phyloP scores from a whole-genome alignment of 2,888 invertebrate genomes.

The Aphidoletes aphidimyza region DNA sequence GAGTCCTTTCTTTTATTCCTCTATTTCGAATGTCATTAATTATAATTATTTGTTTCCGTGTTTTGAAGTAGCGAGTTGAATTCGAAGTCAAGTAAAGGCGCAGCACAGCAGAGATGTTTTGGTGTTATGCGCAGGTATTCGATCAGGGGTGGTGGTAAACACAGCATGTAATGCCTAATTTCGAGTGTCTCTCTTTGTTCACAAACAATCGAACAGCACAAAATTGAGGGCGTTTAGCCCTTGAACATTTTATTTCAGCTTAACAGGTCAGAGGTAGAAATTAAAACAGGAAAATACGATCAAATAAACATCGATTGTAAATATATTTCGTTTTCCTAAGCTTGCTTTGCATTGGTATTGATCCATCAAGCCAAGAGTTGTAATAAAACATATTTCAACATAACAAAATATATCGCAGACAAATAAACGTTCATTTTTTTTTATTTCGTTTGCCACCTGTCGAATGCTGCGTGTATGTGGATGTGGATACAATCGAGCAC shows the following conservation, averaged over 20 bases:
- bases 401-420: neutral
- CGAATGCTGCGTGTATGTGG: too few relatives aligned
- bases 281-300: slow-evolving; percentile 40
- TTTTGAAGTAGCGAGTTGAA: neutral
- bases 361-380: slow-evolving; percentile 2
- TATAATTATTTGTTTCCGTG: slow-evolving; percentile 53
- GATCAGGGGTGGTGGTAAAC: neutral
- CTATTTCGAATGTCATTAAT: slow-evolving; percentile 41
- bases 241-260: slow-evolving; percentile 38
- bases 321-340: neutral
- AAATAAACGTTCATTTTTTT: neutral
- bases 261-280: slow-evolving; percentile 25
- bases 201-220: neutral
- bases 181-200: neutral
- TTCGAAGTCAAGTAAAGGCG: neutral
- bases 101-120: neutral
- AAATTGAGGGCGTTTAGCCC: slow-evolving; percentile 15
- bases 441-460: slow-evolving; percentile 48
- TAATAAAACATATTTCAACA: slow-evolving; percentile 38
- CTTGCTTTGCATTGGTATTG: neutral
- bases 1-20: neutral
- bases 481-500: slow-evolving; percentile 30
- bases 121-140: neutral
- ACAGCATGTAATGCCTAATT: slow-evolving; percentile 50
- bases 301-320: slow-evolving; percentile 16